Evolutionary conservation across 2,797 vertebrate genomes (phyloP).

Genomic region (Holocentrus rufus): DNA sequence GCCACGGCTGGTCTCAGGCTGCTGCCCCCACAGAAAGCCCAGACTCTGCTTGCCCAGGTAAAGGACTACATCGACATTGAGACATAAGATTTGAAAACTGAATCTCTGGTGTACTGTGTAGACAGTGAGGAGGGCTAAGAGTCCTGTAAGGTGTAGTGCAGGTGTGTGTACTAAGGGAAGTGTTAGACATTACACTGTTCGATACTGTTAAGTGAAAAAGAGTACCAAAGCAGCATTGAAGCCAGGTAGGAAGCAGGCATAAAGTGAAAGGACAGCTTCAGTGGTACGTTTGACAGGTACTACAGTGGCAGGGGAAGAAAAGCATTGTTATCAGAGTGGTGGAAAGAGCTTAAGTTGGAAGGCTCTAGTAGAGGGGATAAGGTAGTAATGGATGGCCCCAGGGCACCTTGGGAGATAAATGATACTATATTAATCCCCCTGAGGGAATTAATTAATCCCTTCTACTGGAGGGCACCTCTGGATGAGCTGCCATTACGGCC

Average conservation of each 20-base stretch:
- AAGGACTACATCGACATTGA: neutral
- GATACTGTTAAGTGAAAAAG: slow-evolving; percentile 20
- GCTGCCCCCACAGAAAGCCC: slow-evolving; percentile 87
- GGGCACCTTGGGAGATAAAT: slow-evolving; percentile 72
- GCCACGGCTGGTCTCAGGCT: slow-evolving; percentile 95
- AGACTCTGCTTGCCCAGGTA: slow-evolving; percentile 89
- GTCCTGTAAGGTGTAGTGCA: neutral
- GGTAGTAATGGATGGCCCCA: slow-evolving; percentile 60
- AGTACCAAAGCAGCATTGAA: slow-evolving; percentile 30
- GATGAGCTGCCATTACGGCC: slow-evolving; percentile 66
- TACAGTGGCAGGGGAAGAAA: slow-evolving; percentile 38
- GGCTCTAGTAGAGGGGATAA: slow-evolving; percentile 55
- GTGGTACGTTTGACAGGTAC: slow-evolving; percentile 30
- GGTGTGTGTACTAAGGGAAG: slow-evolving; percentile 15
- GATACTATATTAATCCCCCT: slow-evolving; percentile 73
- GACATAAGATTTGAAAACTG: neutral
- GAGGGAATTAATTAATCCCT: slow-evolving; percentile 73
- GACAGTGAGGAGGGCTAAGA: neutral
- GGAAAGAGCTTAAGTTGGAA: slow-evolving; percentile 47
- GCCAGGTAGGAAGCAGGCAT: slow-evolving; percentile 31
- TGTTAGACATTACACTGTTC: slow-evolving; percentile 34
- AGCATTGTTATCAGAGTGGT: slow-evolving; percentile 51
- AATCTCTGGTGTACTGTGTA: neutral
- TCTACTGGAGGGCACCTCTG: slow-evolving; percentile 62
- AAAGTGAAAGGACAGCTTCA: slow-evolving; percentile 19